A percentile compares a stretch with the other conserved stretches of the same genome.
Evolutionary conservation across 2,888 invertebrate genomes (phyloP).

Genomic region (Diabrotica balteata): DNA sequence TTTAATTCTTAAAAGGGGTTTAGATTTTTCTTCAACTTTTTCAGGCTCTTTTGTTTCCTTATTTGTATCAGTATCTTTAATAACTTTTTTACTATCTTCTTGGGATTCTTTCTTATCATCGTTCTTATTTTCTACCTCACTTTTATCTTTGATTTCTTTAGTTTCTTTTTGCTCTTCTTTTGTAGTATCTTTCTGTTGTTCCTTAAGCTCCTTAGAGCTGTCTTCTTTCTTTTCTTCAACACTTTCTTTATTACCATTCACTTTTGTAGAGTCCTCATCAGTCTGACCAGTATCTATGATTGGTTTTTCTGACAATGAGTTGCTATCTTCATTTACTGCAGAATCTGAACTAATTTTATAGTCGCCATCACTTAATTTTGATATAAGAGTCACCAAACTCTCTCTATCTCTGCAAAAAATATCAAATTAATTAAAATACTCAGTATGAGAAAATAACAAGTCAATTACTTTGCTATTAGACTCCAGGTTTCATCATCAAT

Average conservation of each 20-base stretch:
- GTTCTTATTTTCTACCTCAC: slow-evolving; percentile 25
- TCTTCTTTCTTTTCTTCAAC: slow-evolving; percentile 27
- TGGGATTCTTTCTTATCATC: slow-evolving; percentile 33
- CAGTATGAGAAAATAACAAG: too few relatives aligned
- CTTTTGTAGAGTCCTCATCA: slow-evolving; percentile 32
- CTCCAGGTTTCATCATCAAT: slow-evolving; percentile 96
- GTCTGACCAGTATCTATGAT: slow-evolving; percentile 65
- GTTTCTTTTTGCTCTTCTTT: not conserved
- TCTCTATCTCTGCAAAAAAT: slow-evolving; percentile 64
- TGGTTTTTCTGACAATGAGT: slow-evolving; percentile 65
- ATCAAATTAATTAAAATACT: not conserved
- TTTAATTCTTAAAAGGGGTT: slow-evolving; percentile 31
- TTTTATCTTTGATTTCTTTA: slow-evolving; percentile 13
- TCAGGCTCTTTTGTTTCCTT: slow-evolving; percentile 38
- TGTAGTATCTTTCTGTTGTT: not conserved
- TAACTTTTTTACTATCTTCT: slow-evolving; percentile 36
- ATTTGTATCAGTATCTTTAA: too few relatives aligned
- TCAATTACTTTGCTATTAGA: slow-evolving; percentile 80
- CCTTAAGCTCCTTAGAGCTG: slow-evolving; percentile 30
- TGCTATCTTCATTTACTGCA: slow-evolving; percentile 70
- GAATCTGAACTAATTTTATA: slow-evolving; percentile 67
- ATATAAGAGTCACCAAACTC: slow-evolving; percentile 81
- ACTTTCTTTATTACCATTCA: slow-evolving; percentile 12
- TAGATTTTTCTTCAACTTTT: slow-evolving; percentile 54
- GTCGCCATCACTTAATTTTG: slow-evolving; percentile 75